Evolutionary conservation across 2,797 vertebrate genomes (phyloP), one percentile per base, ranked within the genome.

Genomic region (Telmatherina bonti): DNA sequence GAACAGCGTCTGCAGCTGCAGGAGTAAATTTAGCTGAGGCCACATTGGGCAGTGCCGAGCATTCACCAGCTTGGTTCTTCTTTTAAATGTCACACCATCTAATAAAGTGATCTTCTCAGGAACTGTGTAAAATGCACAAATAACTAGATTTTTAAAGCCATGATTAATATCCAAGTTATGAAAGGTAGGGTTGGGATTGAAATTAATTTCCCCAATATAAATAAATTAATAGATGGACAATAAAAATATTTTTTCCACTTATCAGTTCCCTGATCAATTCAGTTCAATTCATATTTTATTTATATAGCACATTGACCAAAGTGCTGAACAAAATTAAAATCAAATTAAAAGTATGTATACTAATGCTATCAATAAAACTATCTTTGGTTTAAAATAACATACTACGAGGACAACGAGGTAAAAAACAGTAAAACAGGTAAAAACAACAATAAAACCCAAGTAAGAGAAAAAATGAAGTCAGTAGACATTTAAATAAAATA

Each of bases 41-140:
- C 22, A 27, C n/a, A 16, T 57, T 52, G 29, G n/a, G 11, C 41
- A 27, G 22, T 66, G 41, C 7, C 7, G 16, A 26, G 12, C 60
- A 30, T 67, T 66, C 49, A 31, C 31, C 58, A 29, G 73, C 73
- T 18, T 31, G 5, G 1, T 2, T 16, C 22, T 55, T 63, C 7
- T 45, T 45, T 20, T 30, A 22, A n/a, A 9, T 22, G 2, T 47
- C 20, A 8, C 45, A 22, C n/a, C n/a, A 22, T 8, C 45, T 47
- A 47, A n/a, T 22, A 18, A 2, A 9, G 20, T 47, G 43, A 22
- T 47, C 22, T 22, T 11, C n/a, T 47, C 45, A 22, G 45, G n/a
- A 22, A 22, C 9, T 22, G 20, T 4, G 10, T 22, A 22, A 22
- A 3, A 47, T 30, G 27, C 7, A 2, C 8, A 2, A 8, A 16